phyloP scores from a whole-genome alignment of 2,888 invertebrate species.

The Tetanocera ferruginea region DNA sequence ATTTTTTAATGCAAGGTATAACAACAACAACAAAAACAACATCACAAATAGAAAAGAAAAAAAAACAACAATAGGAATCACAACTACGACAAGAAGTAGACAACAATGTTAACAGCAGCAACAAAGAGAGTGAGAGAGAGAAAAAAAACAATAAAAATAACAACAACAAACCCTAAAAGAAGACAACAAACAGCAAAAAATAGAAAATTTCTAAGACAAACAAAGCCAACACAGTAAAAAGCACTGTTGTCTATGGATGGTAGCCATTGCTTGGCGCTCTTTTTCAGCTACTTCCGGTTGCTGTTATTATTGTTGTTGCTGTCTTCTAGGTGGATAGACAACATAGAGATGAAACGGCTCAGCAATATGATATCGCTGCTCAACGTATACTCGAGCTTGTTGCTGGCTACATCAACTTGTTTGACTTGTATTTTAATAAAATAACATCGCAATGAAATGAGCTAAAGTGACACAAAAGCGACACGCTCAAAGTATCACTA shows the following conservation, averaged over 20 bases:
- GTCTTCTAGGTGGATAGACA: background rate
- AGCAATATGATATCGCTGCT: background rate
- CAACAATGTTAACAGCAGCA: background rate
- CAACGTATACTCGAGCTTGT: background rate
- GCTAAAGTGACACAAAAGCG: background rate
- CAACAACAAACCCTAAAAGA: background rate
- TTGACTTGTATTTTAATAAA: background rate
- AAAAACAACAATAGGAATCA: background rate
- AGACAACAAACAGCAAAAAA: background rate
- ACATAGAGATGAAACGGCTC: no score
- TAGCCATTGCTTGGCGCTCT: constrained; percentile 20
- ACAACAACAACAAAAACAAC: background rate
- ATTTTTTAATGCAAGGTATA: constrained; percentile 1
- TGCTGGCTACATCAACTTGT: background rate
- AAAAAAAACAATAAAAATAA: background rate
- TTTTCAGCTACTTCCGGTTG: constrained; percentile 21
- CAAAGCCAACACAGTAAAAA: constrained; percentile 1
- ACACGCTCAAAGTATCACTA: no score
- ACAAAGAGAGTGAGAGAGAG: background rate
- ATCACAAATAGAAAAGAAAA: constrained; percentile 7
- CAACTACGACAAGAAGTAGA: background rate
- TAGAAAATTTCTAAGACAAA: background rate
- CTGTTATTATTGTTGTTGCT: background rate
- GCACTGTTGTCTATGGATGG: background rate
- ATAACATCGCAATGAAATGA: no score